Evolutionary conservation across 2,797 vertebrate genomes (phyloP), one percentile per base, ranked within the genome.

Genomic region (Coilia nasus): DNA sequence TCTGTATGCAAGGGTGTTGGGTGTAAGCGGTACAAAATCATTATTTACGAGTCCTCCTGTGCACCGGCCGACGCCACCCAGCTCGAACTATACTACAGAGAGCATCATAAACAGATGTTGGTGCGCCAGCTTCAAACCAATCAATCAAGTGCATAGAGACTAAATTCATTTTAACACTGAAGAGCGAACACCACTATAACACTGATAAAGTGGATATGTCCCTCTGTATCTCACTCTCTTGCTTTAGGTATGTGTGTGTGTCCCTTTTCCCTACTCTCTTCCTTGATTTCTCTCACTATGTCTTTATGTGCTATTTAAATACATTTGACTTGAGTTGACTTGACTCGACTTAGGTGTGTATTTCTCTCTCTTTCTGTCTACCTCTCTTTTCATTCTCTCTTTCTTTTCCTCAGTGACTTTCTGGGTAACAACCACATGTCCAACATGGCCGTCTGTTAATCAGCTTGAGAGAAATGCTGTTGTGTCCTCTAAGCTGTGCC

Each of bases 381-480:
- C 21, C 71, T 4, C 57, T 5, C 19, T n/a, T 5, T 9, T n/a
- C n/a, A n/a, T n/a, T 44, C 71, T 4, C 57, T 5, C 19, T n/a
- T 5, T 9, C 71, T 19, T 10, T 44, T 17, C 35, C 19, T 41
- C 71, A 9, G 31, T 78, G 31, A 78, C 35, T 78, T 19, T 21
- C 6, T 41, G 15, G 35, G 31, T 75, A 67, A 81, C 54, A 56
- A 19, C 41, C 57, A 28, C 23, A 56, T 87, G 78, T 87, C 25
- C 31, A 0, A 31, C 31, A 44, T 78, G 71, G 31, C 84, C 91
- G 89, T 92, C 91, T 92, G 94, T 94, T 92, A 94, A 95, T 94
- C 92, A 89, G 91, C 90, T 90, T 94, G 90, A 93, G 93, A 84
- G 83, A 86, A 91, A 92, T 88, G 91, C 90, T 89, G 90, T 92